Percentiles rank a stretch among this genome's conserved stretches.
phyloP scores from a whole-genome alignment of 2,113 vertebrate genomes.

The Ploceus nigricollis region DNA sequence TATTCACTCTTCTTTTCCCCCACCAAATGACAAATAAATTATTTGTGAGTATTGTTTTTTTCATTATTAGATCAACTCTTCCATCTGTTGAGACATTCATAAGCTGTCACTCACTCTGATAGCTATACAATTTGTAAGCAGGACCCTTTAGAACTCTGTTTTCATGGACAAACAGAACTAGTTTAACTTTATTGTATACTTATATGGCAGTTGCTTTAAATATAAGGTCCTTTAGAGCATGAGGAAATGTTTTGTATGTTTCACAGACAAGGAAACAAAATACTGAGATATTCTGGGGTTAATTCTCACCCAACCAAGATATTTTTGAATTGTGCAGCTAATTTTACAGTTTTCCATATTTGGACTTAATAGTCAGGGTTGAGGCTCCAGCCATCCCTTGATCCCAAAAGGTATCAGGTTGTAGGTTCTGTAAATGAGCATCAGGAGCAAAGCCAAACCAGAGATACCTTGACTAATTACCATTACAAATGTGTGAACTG shows the following conservation, averaged over 20 bases:
- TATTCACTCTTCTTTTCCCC: slow-evolving; percentile 25
- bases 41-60: slow-evolving; percentile 30
- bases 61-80: not conserved
- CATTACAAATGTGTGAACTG: fast-evolving
- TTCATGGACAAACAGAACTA: not conserved
- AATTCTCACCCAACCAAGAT: not conserved
- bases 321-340: not conserved
- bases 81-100: not conserved
- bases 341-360: not conserved
- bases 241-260: not conserved
- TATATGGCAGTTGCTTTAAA: not conserved
- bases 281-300: not conserved
- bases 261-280: not conserved
- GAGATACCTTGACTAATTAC: not conserved
- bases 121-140: not conserved
- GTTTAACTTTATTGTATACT: not conserved
- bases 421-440: not conserved
- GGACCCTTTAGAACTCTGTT: not conserved
- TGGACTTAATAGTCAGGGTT: not conserved
- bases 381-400: not conserved
- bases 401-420: not conserved
- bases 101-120: not conserved
- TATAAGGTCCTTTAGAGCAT: not conserved
- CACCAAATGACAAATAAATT: slow-evolving; percentile 44
- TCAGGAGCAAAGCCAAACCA: not conserved